Conservation (phyloP, 2,888 invertebrate species). For the Erannis defoliaria region DNA sequence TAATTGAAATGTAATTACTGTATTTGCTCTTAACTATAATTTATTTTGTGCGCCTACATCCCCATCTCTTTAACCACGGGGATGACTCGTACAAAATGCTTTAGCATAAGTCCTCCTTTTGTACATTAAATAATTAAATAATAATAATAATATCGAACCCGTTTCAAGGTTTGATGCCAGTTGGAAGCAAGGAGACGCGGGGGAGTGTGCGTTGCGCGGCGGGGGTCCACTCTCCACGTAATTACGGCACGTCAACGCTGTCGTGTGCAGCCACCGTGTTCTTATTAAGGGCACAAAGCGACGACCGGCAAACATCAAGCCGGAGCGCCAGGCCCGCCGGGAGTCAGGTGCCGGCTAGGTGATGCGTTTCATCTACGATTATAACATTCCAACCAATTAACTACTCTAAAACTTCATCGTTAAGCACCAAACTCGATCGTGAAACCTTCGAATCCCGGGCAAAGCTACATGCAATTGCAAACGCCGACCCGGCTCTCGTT, state of each 20-base stretch:
- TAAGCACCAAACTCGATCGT: slow-evolving; percentile 35
- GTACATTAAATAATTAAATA: slow-evolving; percentile 69
- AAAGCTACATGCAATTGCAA: slow-evolving; percentile 55
- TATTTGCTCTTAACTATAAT: too few relatives aligned
- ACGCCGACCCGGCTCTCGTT: slow-evolving; percentile 56
- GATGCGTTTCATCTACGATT: slow-evolving; percentile 64
- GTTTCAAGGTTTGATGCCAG: slow-evolving; percentile 58
- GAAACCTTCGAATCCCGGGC: slow-evolving; percentile 47
- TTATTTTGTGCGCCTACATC: too few relatives aligned
- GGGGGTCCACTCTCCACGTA: slow-evolving; percentile 60
- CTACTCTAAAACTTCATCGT: slow-evolving; percentile 46
- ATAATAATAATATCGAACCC: slow-evolving; percentile 66
- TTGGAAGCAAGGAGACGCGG: slow-evolving; percentile 24
- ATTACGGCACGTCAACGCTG: slow-evolving; percentile 65
- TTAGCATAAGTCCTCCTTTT: too few relatives aligned
- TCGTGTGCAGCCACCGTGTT: slow-evolving; percentile 59
- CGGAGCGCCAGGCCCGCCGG: slow-evolving; percentile 48
- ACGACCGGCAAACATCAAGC: slow-evolving; percentile 54
- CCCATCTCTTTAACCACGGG: too few relatives aligned
- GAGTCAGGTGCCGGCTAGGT: slow-evolving; percentile 62
- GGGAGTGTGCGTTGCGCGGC: slow-evolving; percentile 34
- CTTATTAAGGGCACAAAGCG: slow-evolving; percentile 60
- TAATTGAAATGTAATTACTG: too few relatives aligned
- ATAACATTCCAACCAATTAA: slow-evolving; percentile 39
- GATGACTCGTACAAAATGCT: too few relatives aligned